phyloP scores from a whole-genome alignment of 2,888 invertebrate species.

The Villa cingulata region DNA sequence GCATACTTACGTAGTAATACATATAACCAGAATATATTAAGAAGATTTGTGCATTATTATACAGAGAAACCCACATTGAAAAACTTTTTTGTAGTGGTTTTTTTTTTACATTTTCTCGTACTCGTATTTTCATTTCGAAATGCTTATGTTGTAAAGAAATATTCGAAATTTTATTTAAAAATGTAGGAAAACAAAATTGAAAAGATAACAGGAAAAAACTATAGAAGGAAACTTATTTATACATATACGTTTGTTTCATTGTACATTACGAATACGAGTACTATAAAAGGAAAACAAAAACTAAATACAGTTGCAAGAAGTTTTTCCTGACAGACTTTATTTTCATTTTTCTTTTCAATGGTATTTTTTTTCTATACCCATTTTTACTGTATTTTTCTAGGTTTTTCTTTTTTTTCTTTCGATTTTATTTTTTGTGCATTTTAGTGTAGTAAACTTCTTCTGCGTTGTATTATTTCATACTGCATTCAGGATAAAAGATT shows the following conservation, averaged over 20 bases:
- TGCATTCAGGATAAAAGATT: not conserved
- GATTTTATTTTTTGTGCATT: not conserved
- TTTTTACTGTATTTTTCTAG: not conserved
- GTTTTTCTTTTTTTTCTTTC: not conserved
- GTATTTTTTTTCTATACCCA: not conserved
- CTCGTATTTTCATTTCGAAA: not conserved
- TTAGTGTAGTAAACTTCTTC: no score
- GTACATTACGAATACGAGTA: not conserved
- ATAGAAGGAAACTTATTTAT: not conserved
- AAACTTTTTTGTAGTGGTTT: constrained; percentile 2
- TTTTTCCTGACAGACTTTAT: not conserved
- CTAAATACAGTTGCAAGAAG: not conserved
- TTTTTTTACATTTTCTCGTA: constrained; percentile 3
- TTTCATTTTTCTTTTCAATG: no score
- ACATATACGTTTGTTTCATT: not conserved
- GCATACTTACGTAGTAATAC: no score
- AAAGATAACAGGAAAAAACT: not conserved
- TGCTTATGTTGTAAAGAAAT: no score
- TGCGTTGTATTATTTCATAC: not conserved
- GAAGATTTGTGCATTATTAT: not conserved
- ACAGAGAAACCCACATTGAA: constrained; percentile 4
- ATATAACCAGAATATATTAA: no score
- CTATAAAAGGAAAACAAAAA: not conserved
- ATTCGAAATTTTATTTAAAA: no score
- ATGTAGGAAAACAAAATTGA: not conserved